A percentile compares a stretch with the other conserved stretches of the same genome.
Evolutionary conservation across 2,797 vertebrate genomes (phyloP).

Genomic region (Amniataba percoides): DNA sequence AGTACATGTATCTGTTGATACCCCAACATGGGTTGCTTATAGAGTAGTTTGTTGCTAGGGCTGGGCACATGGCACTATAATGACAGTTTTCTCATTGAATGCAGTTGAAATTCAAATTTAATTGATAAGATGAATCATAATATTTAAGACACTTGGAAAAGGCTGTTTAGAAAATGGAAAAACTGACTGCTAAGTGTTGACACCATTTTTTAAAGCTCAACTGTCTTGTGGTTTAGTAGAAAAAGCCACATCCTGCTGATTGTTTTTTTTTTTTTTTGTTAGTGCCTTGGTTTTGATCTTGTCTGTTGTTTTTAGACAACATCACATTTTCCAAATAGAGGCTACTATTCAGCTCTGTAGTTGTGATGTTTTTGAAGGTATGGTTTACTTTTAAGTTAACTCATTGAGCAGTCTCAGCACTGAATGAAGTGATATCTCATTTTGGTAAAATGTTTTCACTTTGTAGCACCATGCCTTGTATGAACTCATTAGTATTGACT

Average conservation of each 20-base stretch:
- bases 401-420: slow-evolving; percentile 56
- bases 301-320: slow-evolving; percentile 46
- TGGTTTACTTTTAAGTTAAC: slow-evolving; percentile 53
- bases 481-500: slow-evolving; percentile 3
- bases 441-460: slow-evolving; percentile 71
- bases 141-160: slow-evolving; percentile 6
- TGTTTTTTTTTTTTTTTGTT: slow-evolving; percentile 42
- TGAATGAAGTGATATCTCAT: slow-evolving; percentile 56
- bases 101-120: slow-evolving; percentile 28
- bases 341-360: slow-evolving; percentile 58
- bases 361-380: slow-evolving; percentile 39
- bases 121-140: slow-evolving; percentile 16
- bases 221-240: slow-evolving; percentile 39
- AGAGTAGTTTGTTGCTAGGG: slow-evolving; percentile 23
- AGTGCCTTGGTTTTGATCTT: slow-evolving; percentile 78
- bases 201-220: slow-evolving; percentile 11
- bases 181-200: slow-evolving; percentile 18
- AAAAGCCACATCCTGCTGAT: slow-evolving; percentile 64
- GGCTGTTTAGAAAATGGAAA: background rate
- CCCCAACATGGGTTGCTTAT: background rate
- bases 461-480: slow-evolving; percentile 46
- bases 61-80: slow-evolving; percentile 5
- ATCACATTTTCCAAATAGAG: slow-evolving; percentile 44
- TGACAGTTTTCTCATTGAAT: slow-evolving; percentile 12
- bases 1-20: background rate